These are phyloP conservation scores for Symphodus melops DNA, from an alignment of 2,113 vertebrate genomes.

Conservation along the genomic window DNA sequence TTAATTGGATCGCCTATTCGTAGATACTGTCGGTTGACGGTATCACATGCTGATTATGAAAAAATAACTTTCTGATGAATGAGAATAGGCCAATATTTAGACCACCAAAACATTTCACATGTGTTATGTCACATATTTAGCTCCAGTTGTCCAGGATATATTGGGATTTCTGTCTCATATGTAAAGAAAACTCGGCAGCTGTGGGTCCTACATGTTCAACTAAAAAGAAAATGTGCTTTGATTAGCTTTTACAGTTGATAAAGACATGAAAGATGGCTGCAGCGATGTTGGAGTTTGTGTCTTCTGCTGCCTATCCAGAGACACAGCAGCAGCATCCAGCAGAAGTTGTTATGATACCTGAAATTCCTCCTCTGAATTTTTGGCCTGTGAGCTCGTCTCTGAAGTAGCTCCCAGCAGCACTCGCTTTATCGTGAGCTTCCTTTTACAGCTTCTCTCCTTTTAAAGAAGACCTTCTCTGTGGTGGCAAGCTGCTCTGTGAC, in stretches of 20 bases:
- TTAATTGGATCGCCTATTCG: too few relatives aligned
- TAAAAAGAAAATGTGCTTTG: background rate
- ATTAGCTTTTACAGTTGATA: background rate
- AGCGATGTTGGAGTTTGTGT: background rate
- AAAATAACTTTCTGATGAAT: too few relatives aligned
- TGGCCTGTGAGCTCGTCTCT: background rate
- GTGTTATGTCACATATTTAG: too few relatives aligned
- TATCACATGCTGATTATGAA: too few relatives aligned
- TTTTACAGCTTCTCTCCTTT: conserved; percentile 2
- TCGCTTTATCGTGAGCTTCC: background rate
- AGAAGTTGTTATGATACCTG: background rate
- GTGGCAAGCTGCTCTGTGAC: too few relatives aligned
- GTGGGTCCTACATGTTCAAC: background rate
- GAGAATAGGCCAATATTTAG: too few relatives aligned
- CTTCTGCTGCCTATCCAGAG: background rate
- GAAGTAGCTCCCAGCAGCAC: background rate
- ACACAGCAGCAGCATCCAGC: background rate
- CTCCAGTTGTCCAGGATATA: too few relatives aligned
- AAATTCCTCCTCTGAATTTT: background rate
- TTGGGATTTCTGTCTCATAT: too few relatives aligned
- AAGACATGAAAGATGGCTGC: background rate
- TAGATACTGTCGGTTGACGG: too few relatives aligned
- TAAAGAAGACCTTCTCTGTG: conserved; percentile 8
- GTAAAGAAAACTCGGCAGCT: too few relatives aligned
- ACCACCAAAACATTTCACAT: too few relatives aligned